Conservation (phyloP, 2,888 invertebrate genomes). For the Nomada fabriciana region DNA sequence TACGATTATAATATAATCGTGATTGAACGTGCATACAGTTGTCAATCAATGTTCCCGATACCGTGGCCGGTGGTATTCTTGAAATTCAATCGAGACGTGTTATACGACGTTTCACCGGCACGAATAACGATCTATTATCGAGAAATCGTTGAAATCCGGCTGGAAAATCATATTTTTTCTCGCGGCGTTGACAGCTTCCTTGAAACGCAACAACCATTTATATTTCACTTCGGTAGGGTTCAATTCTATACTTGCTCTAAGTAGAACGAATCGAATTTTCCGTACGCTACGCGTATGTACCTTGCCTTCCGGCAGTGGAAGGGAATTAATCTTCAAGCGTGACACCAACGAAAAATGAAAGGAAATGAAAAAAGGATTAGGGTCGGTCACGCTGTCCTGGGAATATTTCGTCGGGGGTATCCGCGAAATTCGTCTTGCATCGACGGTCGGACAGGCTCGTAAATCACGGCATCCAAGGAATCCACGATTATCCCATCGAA, state of each 20-base stretch:
- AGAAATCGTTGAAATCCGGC: background rate
- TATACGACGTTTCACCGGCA: background rate
- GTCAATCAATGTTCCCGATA: conserved; percentile 45
- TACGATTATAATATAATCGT: conserved; percentile 52
- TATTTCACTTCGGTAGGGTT: too few species aligned
- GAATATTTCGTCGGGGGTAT: background rate
- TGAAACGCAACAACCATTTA: background rate
- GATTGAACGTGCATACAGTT: conserved; percentile 35
- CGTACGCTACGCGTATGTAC: too few species aligned
- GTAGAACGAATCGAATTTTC: too few species aligned
- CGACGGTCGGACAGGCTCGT: conserved; percentile 45
- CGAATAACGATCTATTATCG: conserved; percentile 36
- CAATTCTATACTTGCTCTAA: too few species aligned
- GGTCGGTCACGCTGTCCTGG: too few species aligned
- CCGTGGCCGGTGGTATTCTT: background rate
- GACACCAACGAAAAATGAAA: background rate
- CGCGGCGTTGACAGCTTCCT: background rate
- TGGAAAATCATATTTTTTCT: background rate
- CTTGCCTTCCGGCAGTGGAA: background rate
- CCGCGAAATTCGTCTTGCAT: conserved; percentile 40
- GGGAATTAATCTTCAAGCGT: background rate
- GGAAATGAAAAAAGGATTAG: conserved; percentile 4
- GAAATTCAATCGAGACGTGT: conserved; percentile 18
- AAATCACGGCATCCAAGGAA: conserved; percentile 48
- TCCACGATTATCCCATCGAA: conserved; percentile 60